Percentiles rank a stretch among this genome's conserved stretches.
These are phyloP conservation scores for Heliconius hortense DNA, from an alignment of 2,888 invertebrate species.

Conservation along the genomic window DNA sequence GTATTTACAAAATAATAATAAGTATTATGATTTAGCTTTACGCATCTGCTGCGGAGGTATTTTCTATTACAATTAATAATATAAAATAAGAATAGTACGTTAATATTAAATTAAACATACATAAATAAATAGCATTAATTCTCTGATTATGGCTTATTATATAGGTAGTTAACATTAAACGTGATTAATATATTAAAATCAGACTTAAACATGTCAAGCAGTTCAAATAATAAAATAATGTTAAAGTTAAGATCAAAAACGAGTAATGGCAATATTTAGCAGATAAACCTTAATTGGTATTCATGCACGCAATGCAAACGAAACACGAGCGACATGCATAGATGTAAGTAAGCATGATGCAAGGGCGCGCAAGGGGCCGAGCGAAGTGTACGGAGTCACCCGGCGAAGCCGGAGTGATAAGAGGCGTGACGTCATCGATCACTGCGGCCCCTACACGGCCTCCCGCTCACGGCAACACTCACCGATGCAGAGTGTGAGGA, in stretches of 20 bases:
- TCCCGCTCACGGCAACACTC: constrained; percentile 59
- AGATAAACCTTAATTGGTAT: constrained; percentile 26
- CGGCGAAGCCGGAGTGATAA: constrained; percentile 49
- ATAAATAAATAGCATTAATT: neutral
- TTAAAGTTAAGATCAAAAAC: neutral
- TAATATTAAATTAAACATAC: neutral
- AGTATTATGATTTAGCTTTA: neutral
- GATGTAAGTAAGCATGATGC: constrained; percentile 53
- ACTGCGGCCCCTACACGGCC: constrained; percentile 57
- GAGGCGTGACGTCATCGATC: constrained; percentile 66
- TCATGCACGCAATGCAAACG: constrained; percentile 45
- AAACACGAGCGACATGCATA: constrained; percentile 43
- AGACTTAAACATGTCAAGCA: neutral
- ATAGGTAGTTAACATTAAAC: neutral
- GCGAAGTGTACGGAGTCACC: constrained; percentile 44
- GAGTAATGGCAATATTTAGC: constrained; percentile 15
- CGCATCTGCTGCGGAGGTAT: neutral
- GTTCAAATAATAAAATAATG: neutral
- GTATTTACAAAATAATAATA: neutral
- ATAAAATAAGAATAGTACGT: neutral
- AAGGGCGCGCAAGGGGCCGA: constrained; percentile 59
- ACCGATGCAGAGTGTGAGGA: constrained; percentile 73
- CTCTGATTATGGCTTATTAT: neutral
- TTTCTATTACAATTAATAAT: neutral
- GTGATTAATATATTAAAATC: neutral